Evolutionary conservation across 1,140 invertebrate species (phyloP).

Genomic region (Delia radicum): DNA sequence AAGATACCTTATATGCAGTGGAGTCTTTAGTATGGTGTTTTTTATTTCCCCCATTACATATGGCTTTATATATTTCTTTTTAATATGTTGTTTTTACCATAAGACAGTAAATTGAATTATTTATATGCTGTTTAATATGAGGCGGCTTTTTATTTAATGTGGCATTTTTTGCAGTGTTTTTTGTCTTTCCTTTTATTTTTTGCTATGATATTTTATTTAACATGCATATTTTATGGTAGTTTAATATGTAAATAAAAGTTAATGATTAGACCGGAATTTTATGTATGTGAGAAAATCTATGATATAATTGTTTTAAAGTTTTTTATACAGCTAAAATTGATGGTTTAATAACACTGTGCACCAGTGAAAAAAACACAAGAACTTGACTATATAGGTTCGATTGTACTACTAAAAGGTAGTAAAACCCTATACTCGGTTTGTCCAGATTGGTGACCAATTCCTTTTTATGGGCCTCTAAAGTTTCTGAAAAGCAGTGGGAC

Average conservation of each 20-base stretch:
- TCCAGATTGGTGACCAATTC: too few species aligned
- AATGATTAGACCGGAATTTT: slow-evolving; percentile 2
- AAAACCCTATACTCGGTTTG: too few species aligned
- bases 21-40: not conserved
- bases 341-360: too few species aligned
- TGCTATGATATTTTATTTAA: not conserved
- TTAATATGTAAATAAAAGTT: slow-evolving; percentile 19
- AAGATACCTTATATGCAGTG: not conserved
- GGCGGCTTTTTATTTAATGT: slow-evolving; percentile 18
- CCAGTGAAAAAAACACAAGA: too few species aligned
- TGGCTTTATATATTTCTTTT: not conserved
- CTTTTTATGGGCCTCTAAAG: too few species aligned
- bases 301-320: too few species aligned
- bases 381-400: too few species aligned
- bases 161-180: not conserved
- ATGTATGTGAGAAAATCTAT: not conserved
- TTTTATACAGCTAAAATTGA: too few species aligned
- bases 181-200: not conserved
- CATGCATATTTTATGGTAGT: slow-evolving; percentile 15
- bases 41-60: not conserved
- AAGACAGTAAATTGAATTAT: slow-evolving; percentile 23
- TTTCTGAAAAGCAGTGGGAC: too few species aligned
- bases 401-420: too few species aligned
- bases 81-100: not conserved
- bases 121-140: slow-evolving; percentile 22